These are phyloP conservation scores for Paramormyrops hopkinsi DNA, from an alignment of 2,797 vertebrate genomes.

Conservation along the genomic window DNA sequence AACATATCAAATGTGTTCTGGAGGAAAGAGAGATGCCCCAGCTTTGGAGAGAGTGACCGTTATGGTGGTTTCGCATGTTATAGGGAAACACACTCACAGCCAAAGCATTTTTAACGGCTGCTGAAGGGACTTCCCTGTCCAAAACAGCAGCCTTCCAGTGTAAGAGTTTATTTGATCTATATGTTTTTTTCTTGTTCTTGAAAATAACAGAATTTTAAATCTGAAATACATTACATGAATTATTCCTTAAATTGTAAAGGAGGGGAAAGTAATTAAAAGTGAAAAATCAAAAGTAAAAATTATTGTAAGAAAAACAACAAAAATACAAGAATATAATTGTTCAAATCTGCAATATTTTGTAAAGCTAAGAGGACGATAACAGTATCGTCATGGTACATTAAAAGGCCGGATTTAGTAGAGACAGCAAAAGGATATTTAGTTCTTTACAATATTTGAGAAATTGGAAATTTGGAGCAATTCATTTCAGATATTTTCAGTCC, in stretches of 20 bases:
- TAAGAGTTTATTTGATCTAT: neutral
- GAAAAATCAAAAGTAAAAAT: neutral
- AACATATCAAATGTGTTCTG: neutral
- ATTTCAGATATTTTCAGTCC: neutral
- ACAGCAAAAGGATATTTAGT: neutral
- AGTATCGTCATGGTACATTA: neutral
- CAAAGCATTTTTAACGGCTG: neutral
- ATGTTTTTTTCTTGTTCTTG: neutral
- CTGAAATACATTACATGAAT: neutral
- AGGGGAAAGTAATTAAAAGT: neutral
- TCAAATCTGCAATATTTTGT: neutral
- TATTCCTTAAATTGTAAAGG: neutral
- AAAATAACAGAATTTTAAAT: neutral
- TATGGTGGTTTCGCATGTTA: neutral
- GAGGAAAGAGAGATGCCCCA: neutral
- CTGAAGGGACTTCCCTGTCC: neutral
- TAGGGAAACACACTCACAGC: neutral
- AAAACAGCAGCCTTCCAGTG: neutral
- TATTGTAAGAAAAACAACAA: neutral
- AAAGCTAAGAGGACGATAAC: neutral
- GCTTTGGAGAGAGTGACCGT: neutral
- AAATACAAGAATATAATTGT: neutral
- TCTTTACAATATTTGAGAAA: neutral
- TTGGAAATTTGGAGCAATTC: neutral
- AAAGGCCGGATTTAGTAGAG: neutral